Percentiles rank a stretch among this genome's conserved stretches.
Conservation (phyloP, 2,797 vertebrate genomes). For the Rhynchonycteris naso region DNA sequence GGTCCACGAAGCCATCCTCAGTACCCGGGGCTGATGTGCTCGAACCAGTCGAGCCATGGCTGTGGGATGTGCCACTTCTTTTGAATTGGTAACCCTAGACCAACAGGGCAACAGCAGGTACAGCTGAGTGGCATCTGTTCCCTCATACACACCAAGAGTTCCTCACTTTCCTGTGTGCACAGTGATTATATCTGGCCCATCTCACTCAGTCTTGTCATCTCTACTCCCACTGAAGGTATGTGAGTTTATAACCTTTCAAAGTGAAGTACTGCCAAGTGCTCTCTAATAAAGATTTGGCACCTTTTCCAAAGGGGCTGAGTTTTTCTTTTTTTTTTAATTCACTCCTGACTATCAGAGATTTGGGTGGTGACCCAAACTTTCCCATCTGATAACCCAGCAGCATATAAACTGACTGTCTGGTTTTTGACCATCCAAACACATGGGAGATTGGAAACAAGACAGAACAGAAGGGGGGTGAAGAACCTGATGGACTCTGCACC, state of each 20-base stretch:
- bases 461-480: background rate
- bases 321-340: background rate
- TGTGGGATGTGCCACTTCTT: background rate
- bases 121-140: background rate
- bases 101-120: fast-evolving
- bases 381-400: background rate
- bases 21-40: no score
- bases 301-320: constrained; percentile 29
- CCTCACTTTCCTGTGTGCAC: fast-evolving
- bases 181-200: background rate
- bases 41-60: no score
- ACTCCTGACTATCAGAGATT: background rate
- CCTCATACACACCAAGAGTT: fast-evolving
- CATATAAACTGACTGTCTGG: background rate
- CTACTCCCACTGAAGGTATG: background rate
- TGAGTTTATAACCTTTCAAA: constrained; percentile 41
- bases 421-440: background rate
- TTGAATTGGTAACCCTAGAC: background rate
- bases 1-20: no score
- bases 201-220: background rate
- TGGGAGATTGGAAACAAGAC: background rate
- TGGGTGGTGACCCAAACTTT: background rate
- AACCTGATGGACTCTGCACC: fast-evolving
- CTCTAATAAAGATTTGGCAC: constrained; percentile 35
- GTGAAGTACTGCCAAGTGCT: constrained; percentile 4